Evolutionary conservation across 2,113 vertebrate species (phyloP).

Genomic region (cat (Felis catus)): DNA sequence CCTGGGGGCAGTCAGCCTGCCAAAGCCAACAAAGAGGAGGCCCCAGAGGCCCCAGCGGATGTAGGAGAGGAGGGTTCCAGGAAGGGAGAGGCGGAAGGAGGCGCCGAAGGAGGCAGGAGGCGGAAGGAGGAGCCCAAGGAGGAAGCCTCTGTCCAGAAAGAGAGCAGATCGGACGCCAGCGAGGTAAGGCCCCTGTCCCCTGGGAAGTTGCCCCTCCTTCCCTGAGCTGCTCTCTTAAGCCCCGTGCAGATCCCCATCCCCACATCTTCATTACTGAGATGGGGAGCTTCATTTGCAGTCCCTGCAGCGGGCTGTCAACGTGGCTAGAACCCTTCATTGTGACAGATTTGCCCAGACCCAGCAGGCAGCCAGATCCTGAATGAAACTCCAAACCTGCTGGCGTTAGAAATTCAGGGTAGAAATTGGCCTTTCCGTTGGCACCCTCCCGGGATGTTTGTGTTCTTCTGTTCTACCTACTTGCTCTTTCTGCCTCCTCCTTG

Average conservation of each 20-base stretch:
- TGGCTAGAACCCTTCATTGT: background rate
- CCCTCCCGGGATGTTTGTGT: background rate
- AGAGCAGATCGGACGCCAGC: constrained; percentile 53
- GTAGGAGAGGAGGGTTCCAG: constrained; percentile 44
- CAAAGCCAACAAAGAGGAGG: background rate
- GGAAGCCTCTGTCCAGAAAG: constrained; percentile 46
- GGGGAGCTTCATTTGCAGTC: accelerated
- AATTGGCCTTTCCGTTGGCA: background rate
- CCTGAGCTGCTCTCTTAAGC: background rate
- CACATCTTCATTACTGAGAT: background rate
- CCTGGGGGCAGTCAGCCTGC: background rate
- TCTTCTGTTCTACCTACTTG: background rate
- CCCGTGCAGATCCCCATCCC: background rate
- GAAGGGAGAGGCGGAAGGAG: constrained; percentile 25
- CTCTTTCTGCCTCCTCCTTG: background rate
- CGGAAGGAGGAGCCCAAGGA: background rate
- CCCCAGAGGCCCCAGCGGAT: background rate
- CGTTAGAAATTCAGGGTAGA: background rate
- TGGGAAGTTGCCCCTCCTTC: background rate
- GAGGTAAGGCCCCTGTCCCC: constrained; percentile 67
- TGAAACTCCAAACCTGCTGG: constrained; percentile 11
- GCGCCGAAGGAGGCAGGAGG: constrained; percentile 22
- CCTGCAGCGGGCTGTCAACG: background rate
- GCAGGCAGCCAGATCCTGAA: constrained; percentile 42
- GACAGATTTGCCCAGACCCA: background rate